Evolutionary conservation across 2,888 invertebrate species (phyloP).

Genomic region (Elmis aenea): DNA sequence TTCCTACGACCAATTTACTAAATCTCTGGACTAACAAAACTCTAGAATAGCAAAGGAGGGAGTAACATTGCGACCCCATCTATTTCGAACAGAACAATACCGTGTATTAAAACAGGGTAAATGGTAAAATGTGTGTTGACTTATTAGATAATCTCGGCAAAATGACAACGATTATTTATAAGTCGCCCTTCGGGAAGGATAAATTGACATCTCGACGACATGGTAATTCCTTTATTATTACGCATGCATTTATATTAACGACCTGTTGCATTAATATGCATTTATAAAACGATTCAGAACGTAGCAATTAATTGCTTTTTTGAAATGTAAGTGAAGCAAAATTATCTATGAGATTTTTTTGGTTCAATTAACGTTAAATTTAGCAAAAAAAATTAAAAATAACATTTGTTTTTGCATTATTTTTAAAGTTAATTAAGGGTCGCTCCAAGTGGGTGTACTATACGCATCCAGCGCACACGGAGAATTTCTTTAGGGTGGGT

Average conservation of each 20-base stretch:
- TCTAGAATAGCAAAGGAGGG: conserved; percentile 5
- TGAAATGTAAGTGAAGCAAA: too few relatives aligned
- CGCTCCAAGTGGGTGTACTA: too few relatives aligned
- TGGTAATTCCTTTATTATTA: conserved; percentile 28
- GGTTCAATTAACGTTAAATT: too few relatives aligned
- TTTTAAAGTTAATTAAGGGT: too few relatives aligned
- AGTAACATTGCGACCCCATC: conserved; percentile 8
- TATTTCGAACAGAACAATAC: conserved; percentile 20
- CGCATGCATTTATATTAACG: conserved; percentile 27
- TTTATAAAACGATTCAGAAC: too few relatives aligned
- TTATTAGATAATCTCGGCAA: conserved; percentile 43
- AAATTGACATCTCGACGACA: conserved; percentile 26
- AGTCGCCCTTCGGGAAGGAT: conserved; percentile 24
- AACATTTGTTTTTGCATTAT: too few relatives aligned
- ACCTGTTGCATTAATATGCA: conserved; percentile 25
- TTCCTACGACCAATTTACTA: neutral
- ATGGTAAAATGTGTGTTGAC: conserved; percentile 44
- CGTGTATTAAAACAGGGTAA: conserved; percentile 25
- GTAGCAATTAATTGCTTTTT: too few relatives aligned
- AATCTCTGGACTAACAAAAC: neutral
- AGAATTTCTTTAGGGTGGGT: too few relatives aligned
- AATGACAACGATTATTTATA: conserved; percentile 44
- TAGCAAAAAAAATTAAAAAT: too few relatives aligned
- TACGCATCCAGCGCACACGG: too few relatives aligned
- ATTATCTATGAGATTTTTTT: too few relatives aligned